Evolutionary conservation across 1,140 invertebrate species (phyloP).

Genomic region (Prorops nasuta): DNA sequence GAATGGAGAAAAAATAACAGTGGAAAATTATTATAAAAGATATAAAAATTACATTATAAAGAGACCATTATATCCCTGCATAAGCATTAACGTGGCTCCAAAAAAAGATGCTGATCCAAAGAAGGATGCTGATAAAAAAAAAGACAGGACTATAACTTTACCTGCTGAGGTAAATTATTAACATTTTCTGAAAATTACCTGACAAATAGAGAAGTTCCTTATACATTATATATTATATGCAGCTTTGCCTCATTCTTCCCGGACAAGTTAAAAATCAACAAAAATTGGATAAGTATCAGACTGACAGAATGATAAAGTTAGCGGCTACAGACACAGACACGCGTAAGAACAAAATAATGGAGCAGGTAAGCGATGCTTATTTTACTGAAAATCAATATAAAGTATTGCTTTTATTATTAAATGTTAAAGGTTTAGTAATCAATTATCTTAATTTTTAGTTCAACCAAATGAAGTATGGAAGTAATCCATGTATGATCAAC

Average conservation of each 20-base stretch:
- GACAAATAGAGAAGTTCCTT: too few relatives aligned
- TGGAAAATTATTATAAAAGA: slow-evolving; percentile 57
- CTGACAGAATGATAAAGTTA: slow-evolving; percentile 63
- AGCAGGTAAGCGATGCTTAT: slow-evolving; percentile 48
- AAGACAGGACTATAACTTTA: slow-evolving; percentile 43
- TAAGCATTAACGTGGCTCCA: too few relatives aligned
- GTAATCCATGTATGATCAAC: slow-evolving; percentile 45
- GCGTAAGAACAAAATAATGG: slow-evolving; percentile 65
- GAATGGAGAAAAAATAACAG: slow-evolving; percentile 41
- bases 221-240: too few relatives aligned
- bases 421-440: background rate
- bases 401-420: slow-evolving; percentile 1
- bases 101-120: slow-evolving; percentile 60
- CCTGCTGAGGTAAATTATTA: slow-evolving; percentile 35
- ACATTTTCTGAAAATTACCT: too few relatives aligned
- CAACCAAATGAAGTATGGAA: slow-evolving; percentile 29
- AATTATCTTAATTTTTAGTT: slow-evolving; percentile 31
- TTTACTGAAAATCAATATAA: background rate
- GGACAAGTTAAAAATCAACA: slow-evolving; percentile 60
- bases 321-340: slow-evolving; percentile 63
- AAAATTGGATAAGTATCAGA: slow-evolving; percentile 62
- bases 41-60: slow-evolving; percentile 53
- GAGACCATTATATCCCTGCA: slow-evolving; percentile 61
- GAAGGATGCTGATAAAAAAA: slow-evolving; percentile 56
- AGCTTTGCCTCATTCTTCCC: slow-evolving; percentile 60